Evolutionary conservation across 2,113 vertebrate species (phyloP), one percentile per base, ranked within the genome.

Genomic region (Leptodactylus fuscus): DNA sequence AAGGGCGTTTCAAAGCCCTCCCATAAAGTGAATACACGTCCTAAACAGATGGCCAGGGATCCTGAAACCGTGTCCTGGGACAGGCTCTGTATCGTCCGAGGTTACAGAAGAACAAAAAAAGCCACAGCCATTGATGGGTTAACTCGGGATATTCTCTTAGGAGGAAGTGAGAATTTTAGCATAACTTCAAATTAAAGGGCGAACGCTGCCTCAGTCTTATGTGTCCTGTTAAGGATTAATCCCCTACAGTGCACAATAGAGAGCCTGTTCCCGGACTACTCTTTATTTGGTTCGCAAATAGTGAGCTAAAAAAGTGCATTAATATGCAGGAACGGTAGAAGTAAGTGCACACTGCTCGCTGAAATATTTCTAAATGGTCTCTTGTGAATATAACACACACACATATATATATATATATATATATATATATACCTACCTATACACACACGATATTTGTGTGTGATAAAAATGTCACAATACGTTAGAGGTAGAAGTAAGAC

Each of bases 131-230:
- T 10, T 12, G 15, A 80, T 24, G 77, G 77, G 77, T 80, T 80
- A 80, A 80, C 11, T 27, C 55, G 0, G 16, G 22, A 29, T 44
- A 8, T 12, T 80, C 13, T 80, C 12, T 38, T 27, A 41, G 36
- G 77, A 62, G 77, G 77, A 80, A 80, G 77, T 80, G 18, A 27
- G 55, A 80, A 36, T 80, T 62, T 80, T 27, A 60, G 55, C 51
- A 60, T 41, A 44, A 32, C 78, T 27, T 41, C 8, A 20, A 32
- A 11, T 69, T 49, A 81, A 81, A 81, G 36, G 62, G 80, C 5
- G 6, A n/a, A 24, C 32, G 4, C 15, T 18, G 77, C 53, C 53
- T 60, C 36, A 18, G 38, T 5, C 44, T 55, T 36, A 55, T 36
- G 75, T 22, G 74, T 34, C 27, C 48, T 55, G 29, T 32, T 22